Conservation (phyloP, 1,140 invertebrate genomes). For the Drosophila ficusphila region DNA sequence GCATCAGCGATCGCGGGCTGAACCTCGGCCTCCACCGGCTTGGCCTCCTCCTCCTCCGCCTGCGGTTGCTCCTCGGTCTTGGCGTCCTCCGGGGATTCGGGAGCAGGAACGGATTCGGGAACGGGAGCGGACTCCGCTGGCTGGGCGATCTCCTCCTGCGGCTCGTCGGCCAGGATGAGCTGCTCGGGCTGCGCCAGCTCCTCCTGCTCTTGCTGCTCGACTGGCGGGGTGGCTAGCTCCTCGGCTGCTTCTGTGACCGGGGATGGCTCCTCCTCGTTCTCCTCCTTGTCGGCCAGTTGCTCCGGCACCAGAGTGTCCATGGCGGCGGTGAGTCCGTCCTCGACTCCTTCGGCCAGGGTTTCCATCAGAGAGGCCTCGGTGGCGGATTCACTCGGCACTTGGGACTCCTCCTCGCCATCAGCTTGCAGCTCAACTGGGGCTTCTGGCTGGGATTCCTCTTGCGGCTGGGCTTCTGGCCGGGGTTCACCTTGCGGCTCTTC, state of each 20-base stretch:
- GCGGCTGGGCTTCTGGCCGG: not conserved
- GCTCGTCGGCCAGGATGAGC: conserved; percentile 12
- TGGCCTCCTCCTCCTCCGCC: conserved; percentile 1
- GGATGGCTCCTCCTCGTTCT: not conserved
- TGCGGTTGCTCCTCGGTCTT: conserved; percentile 10
- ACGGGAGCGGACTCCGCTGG: conserved; percentile 10
- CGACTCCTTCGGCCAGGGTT: conserved; percentile 47
- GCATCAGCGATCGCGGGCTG: conserved; percentile 3
- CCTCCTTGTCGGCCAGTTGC: conserved; percentile 28
- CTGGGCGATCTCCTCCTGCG: not conserved
- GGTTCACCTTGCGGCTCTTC: too few species aligned
- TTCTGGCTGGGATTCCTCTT: not conserved
- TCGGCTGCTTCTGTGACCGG: conserved; percentile 9
- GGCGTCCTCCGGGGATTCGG: not conserved
- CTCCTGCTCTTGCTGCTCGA: not conserved
- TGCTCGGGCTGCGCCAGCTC: conserved; percentile 24
- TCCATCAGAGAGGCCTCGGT: conserved; percentile 58
- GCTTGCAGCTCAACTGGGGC: too few species aligned
- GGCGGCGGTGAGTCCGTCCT: conserved; percentile 59
- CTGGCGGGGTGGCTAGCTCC: not conserved
- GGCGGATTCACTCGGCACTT: too few species aligned
- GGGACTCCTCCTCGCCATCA: too few species aligned
- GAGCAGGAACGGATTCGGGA: too few species aligned
- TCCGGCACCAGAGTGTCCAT: conserved; percentile 57
- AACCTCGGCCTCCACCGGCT: conserved; percentile 4